Base-by-base conservation (phyloP, 2,797 vertebrate genomes). In the Mormyrops boulengeri region DNA sequence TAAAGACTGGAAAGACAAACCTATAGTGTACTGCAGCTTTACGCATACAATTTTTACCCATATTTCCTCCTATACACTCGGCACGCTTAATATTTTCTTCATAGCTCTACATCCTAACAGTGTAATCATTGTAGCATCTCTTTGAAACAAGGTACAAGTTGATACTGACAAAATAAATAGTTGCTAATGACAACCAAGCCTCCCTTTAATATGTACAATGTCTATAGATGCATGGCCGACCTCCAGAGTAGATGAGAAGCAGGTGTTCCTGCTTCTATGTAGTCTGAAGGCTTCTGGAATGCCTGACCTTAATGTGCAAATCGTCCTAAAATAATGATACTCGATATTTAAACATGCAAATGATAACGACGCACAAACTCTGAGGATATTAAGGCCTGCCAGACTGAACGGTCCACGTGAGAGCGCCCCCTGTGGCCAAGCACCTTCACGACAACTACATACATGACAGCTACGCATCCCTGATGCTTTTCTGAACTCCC, bases 261-360 rank as follows among this genome's bases (percentile, higher is more conserved):
- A 93, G 94, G 93, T 93, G 94, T 94, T 94, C 93, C 94, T 94
- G 94, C 93, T 89, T 92, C 92, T 91, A 88, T 94, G 93, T 93
- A 92, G 92, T 94, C 90, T 77, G 91, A 93, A 91, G 93, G 93
- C 91, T 94, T 93, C 92, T 93, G 94, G 93, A 92, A 85, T 92
- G 95, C 94, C 93, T 94, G 92, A 93, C 88, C 19, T 93, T 91
- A 93, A 94, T 96, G 96, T 96, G 96, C 96, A 96, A 96, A 96
- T 94, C 93, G 93, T 95, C 91, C 93, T 95, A 94, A 96, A 96
- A 94, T 94, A 95, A 95, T 93, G 91, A 93, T 41, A 84, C 60
- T 88, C 57, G 26, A 62, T 94, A 93, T 93, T 93, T 91, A 91
- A 91, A 94, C 96, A 96, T 96, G 96, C 96, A 95, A 82, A 94